Conservation (phyloP, 2,888 invertebrate species). For the Odontothrips loti region DNA sequence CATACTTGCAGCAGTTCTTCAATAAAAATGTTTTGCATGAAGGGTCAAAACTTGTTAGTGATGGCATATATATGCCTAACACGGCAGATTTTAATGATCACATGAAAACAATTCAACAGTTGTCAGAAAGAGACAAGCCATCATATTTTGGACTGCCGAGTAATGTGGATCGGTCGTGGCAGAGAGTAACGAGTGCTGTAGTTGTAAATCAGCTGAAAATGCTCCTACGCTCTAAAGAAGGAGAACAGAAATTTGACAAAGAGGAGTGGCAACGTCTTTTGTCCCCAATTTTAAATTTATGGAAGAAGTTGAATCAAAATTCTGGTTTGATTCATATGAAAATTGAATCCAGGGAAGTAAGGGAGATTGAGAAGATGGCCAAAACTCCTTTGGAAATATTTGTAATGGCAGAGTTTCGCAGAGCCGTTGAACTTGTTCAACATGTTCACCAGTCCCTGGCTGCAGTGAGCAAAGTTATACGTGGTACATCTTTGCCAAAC, state of each 20-base stretch:
- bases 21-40: constrained; percentile 56
- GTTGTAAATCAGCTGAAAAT: constrained; percentile 60
- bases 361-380: constrained; percentile 56
- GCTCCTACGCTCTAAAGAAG: neutral
- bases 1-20: constrained; percentile 63
- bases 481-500: constrained; percentile 52
- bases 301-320: constrained; percentile 71
- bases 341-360: constrained; percentile 49
- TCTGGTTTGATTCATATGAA: constrained; percentile 33
- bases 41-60: constrained; percentile 56
- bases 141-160: constrained; percentile 76
- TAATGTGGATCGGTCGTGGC: constrained; percentile 82
- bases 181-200: constrained; percentile 59
- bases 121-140: constrained; percentile 71
- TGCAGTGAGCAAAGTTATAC: constrained; percentile 56
- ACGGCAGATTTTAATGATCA: constrained; percentile 61
- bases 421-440: constrained; percentile 57
- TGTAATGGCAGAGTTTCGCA: constrained; percentile 58
- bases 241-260: constrained; percentile 30
- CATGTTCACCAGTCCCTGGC: constrained; percentile 58
- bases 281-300: constrained; percentile 68
- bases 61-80: constrained; percentile 52
- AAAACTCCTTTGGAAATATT: constrained; percentile 56
- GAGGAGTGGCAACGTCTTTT: constrained; percentile 57
- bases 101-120: constrained; percentile 57